Evolutionary conservation across 2,113 vertebrate genomes (phyloP).

Genomic region (Cichladusa arquata): DNA sequence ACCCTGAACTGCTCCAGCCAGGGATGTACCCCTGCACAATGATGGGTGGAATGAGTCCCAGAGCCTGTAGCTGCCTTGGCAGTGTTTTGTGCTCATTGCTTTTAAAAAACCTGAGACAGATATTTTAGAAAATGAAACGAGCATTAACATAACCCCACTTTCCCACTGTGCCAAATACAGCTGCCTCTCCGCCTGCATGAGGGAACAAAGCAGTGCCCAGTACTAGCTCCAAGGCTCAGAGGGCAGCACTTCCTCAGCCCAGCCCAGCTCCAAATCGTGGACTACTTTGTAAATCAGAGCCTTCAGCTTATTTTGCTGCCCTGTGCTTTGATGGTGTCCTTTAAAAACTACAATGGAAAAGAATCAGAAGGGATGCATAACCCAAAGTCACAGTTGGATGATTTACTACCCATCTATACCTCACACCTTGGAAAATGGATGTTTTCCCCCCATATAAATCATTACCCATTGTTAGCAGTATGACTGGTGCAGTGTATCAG

Average conservation of each 20-base stretch:
- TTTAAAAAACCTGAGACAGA: background rate
- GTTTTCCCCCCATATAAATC: background rate
- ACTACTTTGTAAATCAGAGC: background rate
- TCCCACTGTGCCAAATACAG: background rate
- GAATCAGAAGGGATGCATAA: fast-evolving
- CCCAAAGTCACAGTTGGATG: background rate
- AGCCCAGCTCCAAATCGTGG: fast-evolving
- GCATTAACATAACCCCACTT: background rate
- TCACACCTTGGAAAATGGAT: background rate
- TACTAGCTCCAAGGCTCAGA: fast-evolving
- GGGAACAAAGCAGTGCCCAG: background rate
- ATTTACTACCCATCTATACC: background rate
- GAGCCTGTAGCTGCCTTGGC: background rate
- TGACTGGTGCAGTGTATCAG: fast-evolving
- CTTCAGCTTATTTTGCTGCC: background rate
- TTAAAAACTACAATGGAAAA: background rate
- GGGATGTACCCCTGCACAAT: fast-evolving
- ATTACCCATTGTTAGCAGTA: background rate
- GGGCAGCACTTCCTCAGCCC: background rate
- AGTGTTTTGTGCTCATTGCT: background rate
- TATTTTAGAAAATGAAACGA: background rate
- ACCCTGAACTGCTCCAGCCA: background rate
- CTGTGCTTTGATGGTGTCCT: background rate
- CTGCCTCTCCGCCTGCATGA: fast-evolving
- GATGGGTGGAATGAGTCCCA: fast-evolving